Conservation (phyloP, 2,113 vertebrate species). For the Aix galericulata region DNA sequence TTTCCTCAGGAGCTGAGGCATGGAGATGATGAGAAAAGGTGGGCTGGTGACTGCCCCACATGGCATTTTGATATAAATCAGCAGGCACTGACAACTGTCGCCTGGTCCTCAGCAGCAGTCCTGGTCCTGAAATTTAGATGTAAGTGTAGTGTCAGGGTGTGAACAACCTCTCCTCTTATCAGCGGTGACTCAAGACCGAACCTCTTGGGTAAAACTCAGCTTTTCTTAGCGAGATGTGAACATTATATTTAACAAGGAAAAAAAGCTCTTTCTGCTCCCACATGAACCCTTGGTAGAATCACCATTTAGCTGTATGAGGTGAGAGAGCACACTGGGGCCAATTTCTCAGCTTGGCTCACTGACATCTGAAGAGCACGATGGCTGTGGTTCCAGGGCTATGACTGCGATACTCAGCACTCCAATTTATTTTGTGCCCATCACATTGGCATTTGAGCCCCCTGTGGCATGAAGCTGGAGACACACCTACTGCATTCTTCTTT, state of each 20-base stretch:
- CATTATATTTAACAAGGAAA: not conserved
- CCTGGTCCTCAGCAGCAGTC: not conserved
- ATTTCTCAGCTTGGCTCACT: not conserved
- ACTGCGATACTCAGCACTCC: not conserved
- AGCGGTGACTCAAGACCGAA: not conserved
- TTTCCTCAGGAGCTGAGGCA: not conserved
- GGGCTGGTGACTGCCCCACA: not conserved
- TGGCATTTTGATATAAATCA: not conserved
- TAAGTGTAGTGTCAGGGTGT: not conserved
- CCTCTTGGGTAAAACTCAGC: not conserved
- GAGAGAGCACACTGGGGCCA: not conserved
- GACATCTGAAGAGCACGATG: not conserved
- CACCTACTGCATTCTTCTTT: not conserved
- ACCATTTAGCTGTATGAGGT: not conserved
- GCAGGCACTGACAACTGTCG: not conserved
- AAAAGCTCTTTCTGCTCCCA: not conserved
- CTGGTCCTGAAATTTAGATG: not conserved
- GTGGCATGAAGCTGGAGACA: not conserved
- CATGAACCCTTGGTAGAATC: not conserved
- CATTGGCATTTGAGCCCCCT: not conserved
- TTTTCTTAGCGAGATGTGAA: conserved; percentile 13
- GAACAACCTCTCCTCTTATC: not conserved
- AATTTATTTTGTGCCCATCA: not conserved
- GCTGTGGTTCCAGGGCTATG: not conserved
- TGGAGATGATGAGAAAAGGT: not conserved